A percentile compares a stretch with the other conserved stretches of the same genome.
Conservation (phyloP, 2,797 vertebrate genomes). For the Lepilemur ruficaudatus region DNA sequence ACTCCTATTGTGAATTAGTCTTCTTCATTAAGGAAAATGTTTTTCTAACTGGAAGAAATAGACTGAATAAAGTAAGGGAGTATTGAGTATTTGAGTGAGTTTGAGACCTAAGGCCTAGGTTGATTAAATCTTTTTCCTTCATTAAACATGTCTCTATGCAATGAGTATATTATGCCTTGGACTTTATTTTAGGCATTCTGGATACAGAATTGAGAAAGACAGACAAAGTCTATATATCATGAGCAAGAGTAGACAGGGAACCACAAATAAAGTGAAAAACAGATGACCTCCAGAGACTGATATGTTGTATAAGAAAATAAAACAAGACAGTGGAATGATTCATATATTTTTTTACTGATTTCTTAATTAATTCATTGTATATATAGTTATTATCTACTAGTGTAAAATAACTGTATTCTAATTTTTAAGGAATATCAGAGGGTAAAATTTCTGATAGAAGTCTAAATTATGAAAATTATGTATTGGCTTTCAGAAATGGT, state of each 20-base stretch:
- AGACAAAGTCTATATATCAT: neutral
- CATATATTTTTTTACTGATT: neutral
- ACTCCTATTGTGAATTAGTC: neutral
- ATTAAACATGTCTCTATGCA: neutral
- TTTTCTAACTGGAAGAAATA: neutral
- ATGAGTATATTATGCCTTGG: neutral
- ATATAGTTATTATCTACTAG: neutral
- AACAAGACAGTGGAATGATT: neutral
- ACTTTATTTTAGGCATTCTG: neutral
- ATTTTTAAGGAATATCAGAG: neutral
- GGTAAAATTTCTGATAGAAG: neutral
- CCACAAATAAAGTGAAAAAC: neutral
- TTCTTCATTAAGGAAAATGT: neutral
- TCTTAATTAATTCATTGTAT: neutral
- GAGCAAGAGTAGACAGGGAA: neutral
- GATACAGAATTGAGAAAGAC: neutral
- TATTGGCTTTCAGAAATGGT: neutral
- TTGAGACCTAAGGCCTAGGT: neutral
- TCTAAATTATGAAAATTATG: neutral
- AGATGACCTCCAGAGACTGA: neutral
- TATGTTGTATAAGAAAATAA: neutral
- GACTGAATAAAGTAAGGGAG: neutral
- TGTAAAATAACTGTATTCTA: neutral
- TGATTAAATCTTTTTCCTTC: neutral
- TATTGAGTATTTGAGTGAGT: neutral